Base-by-base conservation (phyloP, 2,797 vertebrate genomes). In the Aplochiton taeniatus region DNA sequence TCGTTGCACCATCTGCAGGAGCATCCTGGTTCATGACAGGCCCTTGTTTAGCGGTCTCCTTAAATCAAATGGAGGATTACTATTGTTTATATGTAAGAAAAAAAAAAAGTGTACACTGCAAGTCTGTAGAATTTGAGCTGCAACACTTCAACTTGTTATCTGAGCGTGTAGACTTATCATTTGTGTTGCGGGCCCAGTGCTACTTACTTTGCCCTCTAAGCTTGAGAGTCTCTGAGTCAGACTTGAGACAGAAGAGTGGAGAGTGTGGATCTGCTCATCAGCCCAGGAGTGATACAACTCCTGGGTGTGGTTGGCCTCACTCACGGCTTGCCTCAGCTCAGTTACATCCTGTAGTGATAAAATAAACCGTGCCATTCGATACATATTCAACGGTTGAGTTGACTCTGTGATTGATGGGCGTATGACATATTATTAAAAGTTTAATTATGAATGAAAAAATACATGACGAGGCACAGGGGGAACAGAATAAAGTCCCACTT, bases 251-350 rank as follows among this genome's bases (percentile, higher is more conserved):
- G 82, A 72, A 2, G 87, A 83, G 19, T 88, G 77, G 12, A 92
- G 75, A 62, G 72, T 64, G 58, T 86, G 83, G 69, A 93, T 84
- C 78, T 88, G 86, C 56, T 88, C 85, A 7, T 86, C 72, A 0
- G 80, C 81, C 83, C 85, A 88, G 0, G 77, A 77, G 12, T 82
- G 83, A 60, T 81, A 83, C 66, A 82, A 75, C 62, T 80, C 83
- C 72, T 90, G 88, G 0, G 87, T 90, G 81, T 83, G 75, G 73
- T 93, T 92, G 3, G 83, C 66, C 14, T 91, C 87, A 16, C 75
- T 84, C 46, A 90, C 74, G 9, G 78, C 77, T 62, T 83, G 83
- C 69, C 79, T 89, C 61, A 91, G 72, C 56, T 85, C 83, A 45
- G 75, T 79, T 65, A 91, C 53, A 41, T 91, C 89, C 90, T 92